A percentile compares a stretch with the other conserved stretches of the same genome.
phyloP scores from a whole-genome alignment of 2,113 vertebrate species.

The Mus spicilegus region DNA sequence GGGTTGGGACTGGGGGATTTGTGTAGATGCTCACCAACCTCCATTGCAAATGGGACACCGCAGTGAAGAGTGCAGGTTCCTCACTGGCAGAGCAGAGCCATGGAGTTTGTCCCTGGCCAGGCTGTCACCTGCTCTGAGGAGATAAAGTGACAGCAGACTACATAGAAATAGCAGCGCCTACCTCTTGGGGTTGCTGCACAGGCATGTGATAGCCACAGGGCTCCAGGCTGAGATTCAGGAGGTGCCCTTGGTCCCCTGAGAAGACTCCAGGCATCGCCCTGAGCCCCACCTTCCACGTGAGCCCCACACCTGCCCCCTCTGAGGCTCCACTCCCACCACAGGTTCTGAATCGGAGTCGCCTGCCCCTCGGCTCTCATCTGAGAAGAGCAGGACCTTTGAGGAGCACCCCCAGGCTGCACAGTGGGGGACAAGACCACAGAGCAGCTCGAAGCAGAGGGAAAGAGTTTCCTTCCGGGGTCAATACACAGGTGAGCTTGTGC shows the following conservation, averaged over 20 bases:
- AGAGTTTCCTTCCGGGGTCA: constrained; percentile 74
- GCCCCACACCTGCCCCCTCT: fast-evolving
- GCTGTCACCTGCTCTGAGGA: not conserved
- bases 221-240: not conserved
- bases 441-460: not conserved
- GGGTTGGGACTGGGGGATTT: not conserved
- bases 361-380: not conserved
- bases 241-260: not conserved
- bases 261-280: not conserved
- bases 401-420: not conserved
- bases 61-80: fast-evolving
- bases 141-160: not conserved
- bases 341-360: constrained; percentile 21
- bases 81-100: fast-evolving
- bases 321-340: not conserved
- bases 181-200: fast-evolving
- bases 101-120: not conserved
- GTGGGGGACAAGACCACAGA: not conserved
- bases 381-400: not conserved
- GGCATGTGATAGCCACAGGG: fast-evolving
- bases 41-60: not conserved
- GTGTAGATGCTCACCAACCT: fast-evolving
- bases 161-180: fast-evolving
- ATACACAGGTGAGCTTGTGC: constrained; percentile 84
- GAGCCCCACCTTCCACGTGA: not conserved